Conservation (phyloP, 2,888 invertebrate species). For the Alloplasta piceator region DNA sequence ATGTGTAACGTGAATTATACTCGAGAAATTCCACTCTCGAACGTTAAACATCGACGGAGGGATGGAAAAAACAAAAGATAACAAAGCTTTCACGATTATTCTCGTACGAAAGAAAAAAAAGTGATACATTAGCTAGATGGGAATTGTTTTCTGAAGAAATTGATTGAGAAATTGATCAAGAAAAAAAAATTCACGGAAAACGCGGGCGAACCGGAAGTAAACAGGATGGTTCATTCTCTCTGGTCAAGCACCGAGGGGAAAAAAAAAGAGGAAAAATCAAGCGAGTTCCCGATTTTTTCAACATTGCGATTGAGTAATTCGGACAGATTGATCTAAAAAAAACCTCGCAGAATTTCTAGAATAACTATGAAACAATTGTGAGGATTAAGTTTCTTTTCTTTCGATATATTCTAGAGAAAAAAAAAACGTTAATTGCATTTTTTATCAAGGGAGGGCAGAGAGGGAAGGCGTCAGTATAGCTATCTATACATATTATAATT, state of each 20-base stretch:
- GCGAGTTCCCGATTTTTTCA: neutral
- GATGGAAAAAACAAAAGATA: neutral
- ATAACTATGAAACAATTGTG: too few relatives aligned
- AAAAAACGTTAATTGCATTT: conserved; percentile 31
- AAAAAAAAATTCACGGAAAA: too few relatives aligned
- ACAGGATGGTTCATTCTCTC: conserved; percentile 16
- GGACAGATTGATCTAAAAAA: too few relatives aligned
- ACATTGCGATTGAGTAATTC: too few relatives aligned
- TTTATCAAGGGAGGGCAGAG: conserved; percentile 9
- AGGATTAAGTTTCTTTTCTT: too few relatives aligned
- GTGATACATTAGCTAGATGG: too few relatives aligned
- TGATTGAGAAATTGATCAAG: too few relatives aligned
- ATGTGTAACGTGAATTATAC: too few relatives aligned
- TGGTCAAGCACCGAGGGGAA: conserved; percentile 40
- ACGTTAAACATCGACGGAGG: too few relatives aligned
- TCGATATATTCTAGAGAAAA: conserved; percentile 32
- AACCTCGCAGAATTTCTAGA: too few relatives aligned
- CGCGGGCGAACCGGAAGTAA: neutral
- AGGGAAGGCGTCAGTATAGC: conserved; percentile 58
- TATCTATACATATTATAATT: conserved; percentile 77
- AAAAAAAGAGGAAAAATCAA: conserved; percentile 36
- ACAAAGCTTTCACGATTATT: conserved; percentile 8
- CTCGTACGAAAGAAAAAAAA: neutral
- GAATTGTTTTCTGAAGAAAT: too few relatives aligned
- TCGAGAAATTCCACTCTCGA: too few relatives aligned